Evolutionary conservation across 1,140 invertebrate species (phyloP), one percentile per base, ranked within the genome.

Genomic region (Leptinotarsa texana): DNA sequence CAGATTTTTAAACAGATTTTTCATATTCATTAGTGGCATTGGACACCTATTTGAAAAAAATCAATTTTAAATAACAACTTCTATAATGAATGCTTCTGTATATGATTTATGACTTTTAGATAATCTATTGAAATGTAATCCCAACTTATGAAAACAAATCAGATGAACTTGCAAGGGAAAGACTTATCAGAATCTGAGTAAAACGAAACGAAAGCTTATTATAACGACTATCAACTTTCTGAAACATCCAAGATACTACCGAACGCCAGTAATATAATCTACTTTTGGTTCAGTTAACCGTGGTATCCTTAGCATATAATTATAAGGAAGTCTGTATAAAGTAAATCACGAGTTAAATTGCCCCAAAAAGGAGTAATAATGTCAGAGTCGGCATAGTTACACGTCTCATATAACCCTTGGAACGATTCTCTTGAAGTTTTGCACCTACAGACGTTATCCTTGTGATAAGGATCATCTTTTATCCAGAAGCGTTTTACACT

Each of bases 331-430:
- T 57, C 51, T 57, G 51, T 17, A 57, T 57, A 57, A 57, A 57
- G n/a, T 57, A 57, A 57, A 57, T 57, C 51, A 57, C 51, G 17
- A 57, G n/a, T 57, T 57, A 57, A 57, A 57, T 57, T 57, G n/a
- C 51, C 51, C 51, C n/a, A 18, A 57, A 57, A 57, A 57, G 51
- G 51, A 57, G 51, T 57, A 57, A 57, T 57, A 57, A 57, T 57
- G 51, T 57, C 51, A 13, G 17, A 57, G 51, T 57, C 17, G 17
- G 51, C 51, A 57, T 57, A 57, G 51, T 57, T 57, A 57, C 51
- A 57, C 51, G 51, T 17, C 51, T 57, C 51, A 57, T 57, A 57
- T 57, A 57, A 57, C 17, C 51, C 51, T 18, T 57, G 51, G 17
- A 57, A 57, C 51, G 51, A n/a, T 57, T 57, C n/a, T 57, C 51